These are phyloP conservation scores for Charaxes varanes DNA, from an alignment of 1,140 invertebrate genomes.

Conservation along the genomic window DNA sequence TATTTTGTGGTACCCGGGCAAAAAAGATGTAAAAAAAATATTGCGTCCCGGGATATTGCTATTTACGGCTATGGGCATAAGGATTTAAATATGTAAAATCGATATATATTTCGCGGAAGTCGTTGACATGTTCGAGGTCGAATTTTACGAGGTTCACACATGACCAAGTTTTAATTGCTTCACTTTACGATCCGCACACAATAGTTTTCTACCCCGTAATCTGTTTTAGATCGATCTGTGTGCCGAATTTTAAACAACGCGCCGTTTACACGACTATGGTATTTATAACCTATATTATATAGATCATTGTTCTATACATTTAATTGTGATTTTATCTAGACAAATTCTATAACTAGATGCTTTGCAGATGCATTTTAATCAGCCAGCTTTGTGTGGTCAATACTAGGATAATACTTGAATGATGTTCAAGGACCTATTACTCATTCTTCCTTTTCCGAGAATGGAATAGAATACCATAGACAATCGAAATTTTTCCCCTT, in stretches of 20 bases:
- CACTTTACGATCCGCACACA: slow-evolving; percentile 30
- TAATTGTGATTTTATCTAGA: background rate
- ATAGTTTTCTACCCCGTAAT: slow-evolving; percentile 37
- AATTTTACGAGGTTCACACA: slow-evolving; percentile 45
- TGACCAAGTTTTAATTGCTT: slow-evolving; percentile 44
- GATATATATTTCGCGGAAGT: slow-evolving; percentile 36
- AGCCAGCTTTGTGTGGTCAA: slow-evolving; percentile 29
- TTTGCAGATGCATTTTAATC: slow-evolving; percentile 25
- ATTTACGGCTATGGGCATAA: slow-evolving; percentile 10
- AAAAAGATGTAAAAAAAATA: slow-evolving; percentile 3
- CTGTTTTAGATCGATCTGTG: slow-evolving; percentile 34
- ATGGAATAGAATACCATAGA: too few species aligned
- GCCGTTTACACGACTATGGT: slow-evolving; percentile 5
- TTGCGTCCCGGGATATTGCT: slow-evolving; percentile 10
- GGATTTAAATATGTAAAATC: slow-evolving; percentile 17
- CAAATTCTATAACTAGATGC: slow-evolving; percentile 15
- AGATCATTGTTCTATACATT: background rate
- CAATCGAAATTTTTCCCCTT: too few species aligned
- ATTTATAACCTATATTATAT: slow-evolving; percentile 10
- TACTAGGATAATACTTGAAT: too few species aligned
- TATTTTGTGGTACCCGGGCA: slow-evolving; percentile 36
- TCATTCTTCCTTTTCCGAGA: too few species aligned
- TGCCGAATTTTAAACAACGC: slow-evolving; percentile 32
- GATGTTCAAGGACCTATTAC: too few species aligned
- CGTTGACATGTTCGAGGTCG: slow-evolving; percentile 30